Evolutionary conservation across 2,888 invertebrate species (phyloP).

Genomic region (Phyllotreta cruciferae): DNA sequence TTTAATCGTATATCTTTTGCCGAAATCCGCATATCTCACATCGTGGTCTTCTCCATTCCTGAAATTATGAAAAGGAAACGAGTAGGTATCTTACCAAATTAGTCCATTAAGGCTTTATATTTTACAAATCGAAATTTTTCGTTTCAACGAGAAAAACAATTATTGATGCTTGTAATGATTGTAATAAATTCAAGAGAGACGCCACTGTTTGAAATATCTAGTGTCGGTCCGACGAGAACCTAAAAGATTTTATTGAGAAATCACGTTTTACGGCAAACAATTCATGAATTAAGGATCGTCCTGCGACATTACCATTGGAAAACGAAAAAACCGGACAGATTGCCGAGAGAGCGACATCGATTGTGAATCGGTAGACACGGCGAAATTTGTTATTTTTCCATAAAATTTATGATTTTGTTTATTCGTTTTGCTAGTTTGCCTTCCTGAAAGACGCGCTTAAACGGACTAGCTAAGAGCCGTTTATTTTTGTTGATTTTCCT

Average conservation of each 20-base stretch:
- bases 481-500: slow-evolving; percentile 25
- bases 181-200: not conserved
- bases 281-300: slow-evolving; percentile 52
- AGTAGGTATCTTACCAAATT: too few relatives aligned
- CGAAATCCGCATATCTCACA: too few relatives aligned
- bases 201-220: slow-evolving; percentile 11
- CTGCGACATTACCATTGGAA: slow-evolving; percentile 20
- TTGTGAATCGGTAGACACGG: slow-evolving; percentile 15
- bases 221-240: slow-evolving; percentile 15
- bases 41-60: too few relatives aligned
- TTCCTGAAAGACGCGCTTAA: slow-evolving; percentile 20
- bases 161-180: slow-evolving; percentile 1
- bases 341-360: slow-evolving; percentile 21
- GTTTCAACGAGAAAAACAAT: too few relatives aligned
- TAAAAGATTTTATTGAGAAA: slow-evolving; percentile 51
- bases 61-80: too few relatives aligned
- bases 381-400: slow-evolving; percentile 24
- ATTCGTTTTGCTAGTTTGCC: slow-evolving; percentile 24
- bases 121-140: too few relatives aligned
- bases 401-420: slow-evolving; percentile 35
- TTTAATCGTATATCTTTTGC: too few relatives aligned
- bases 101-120: too few relatives aligned
- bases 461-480: slow-evolving; percentile 22
- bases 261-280: slow-evolving; percentile 47
- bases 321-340: slow-evolving; percentile 23